These are phyloP conservation scores for Oceanites oceanicus DNA, from an alignment of 2,113 vertebrate species.

Conservation along the genomic window DNA sequence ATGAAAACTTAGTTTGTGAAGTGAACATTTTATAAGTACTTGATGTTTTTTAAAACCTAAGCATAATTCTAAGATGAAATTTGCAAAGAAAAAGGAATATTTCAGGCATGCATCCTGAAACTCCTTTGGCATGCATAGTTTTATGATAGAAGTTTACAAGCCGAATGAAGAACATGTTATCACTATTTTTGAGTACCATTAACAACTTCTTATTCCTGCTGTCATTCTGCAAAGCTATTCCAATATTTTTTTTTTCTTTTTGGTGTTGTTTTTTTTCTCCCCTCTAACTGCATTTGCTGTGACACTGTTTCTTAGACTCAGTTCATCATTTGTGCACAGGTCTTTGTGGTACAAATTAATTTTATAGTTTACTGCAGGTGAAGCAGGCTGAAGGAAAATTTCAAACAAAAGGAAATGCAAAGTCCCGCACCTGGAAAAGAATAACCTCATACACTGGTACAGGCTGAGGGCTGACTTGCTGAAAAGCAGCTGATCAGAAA, in stretches of 20 bases:
- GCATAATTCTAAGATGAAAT: background rate
- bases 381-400: background rate
- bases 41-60: background rate
- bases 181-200: background rate
- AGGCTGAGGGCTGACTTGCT: background rate
- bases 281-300: background rate
- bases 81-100: background rate
- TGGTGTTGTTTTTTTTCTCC: background rate
- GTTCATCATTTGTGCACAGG: background rate
- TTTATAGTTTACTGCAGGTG: background rate
- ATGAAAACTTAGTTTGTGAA: background rate
- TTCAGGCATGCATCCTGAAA: background rate
- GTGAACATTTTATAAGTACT: background rate
- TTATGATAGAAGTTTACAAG: background rate
- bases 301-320: background rate
- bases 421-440: background rate
- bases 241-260: no score
- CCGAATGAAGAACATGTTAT: background rate
- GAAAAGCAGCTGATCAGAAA: background rate
- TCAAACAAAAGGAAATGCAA: background rate
- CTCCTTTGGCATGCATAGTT: background rate
- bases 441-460: background rate
- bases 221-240: background rate
- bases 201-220: background rate
- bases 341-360: background rate